Evolutionary conservation across 2,888 invertebrate species (phyloP), one percentile per base, ranked within the genome.

Genomic region (Folsomia candida): DNA sequence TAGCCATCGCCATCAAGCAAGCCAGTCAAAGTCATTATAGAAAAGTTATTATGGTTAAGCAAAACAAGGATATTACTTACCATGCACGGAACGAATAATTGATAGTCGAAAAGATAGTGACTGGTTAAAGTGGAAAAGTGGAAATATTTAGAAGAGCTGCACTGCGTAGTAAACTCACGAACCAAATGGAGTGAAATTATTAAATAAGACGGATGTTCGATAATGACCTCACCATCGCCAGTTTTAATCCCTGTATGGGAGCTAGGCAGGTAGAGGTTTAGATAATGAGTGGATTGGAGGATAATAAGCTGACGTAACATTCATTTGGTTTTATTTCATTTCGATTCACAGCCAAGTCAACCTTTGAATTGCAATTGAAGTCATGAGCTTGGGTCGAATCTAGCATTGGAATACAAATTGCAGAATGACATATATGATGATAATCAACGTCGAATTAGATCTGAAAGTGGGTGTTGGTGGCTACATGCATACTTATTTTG

Each of bases 171-270:
- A 9, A 37, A n/a, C n/a, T n/a, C 37, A 37, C 37, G 37, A 9
- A 37, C 37, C 37, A 37, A 37, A 37, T 14, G 6, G 14, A 37
- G 14, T 37, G 37, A 37, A 37, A 37, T 37, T 37, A 37, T 37
- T 37, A 37, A 37, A 37, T 59, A 59, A 59, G 25, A 59, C 59
- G 59, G 59, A 59, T 59, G 59, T 59, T 59, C 59, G 59, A 59
- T 25, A 59, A 59, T 59, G 59, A 59, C 59, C 59, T 59, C 20
- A n/a, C 25, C 22, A 37, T 37, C 37, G 14, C 37, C 37, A 4
- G 37, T 37, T n/a, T n/a, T 37, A 37, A 37, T 37, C 37, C 6
- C 14, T 37, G 6, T 37, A 37, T 37, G 37, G 37, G 37, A 37
- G 37, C 37, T 37, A 37, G 37, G 6, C 37, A 37, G 37, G 37